These are phyloP conservation scores for Rhinella marina DNA, from an alignment of 2,797 vertebrate genomes.

Conservation along the genomic window DNA sequence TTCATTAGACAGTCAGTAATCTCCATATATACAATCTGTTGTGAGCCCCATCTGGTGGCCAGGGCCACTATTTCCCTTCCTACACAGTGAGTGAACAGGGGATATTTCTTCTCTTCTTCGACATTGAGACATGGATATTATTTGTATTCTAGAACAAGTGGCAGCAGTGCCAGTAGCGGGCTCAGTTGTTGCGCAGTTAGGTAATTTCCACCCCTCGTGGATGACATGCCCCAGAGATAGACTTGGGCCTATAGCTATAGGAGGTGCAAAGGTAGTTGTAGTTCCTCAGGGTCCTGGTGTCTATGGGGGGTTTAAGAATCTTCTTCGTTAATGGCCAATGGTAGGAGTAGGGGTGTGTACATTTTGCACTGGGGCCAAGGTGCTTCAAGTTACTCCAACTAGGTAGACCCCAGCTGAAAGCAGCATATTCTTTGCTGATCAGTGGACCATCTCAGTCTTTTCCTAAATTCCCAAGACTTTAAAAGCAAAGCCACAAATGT, in stretches of 20 bases:
- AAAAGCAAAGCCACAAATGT: neutral
- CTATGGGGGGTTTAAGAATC: too few relatives aligned
- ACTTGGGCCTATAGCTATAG: too few relatives aligned
- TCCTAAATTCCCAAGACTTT: neutral
- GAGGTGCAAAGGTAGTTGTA: too few relatives aligned
- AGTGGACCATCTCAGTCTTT: neutral
- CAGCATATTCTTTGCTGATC: neutral
- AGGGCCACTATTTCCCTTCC: neutral
- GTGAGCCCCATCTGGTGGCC: neutral
- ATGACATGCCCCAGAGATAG: too few relatives aligned
- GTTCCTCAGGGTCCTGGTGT: too few relatives aligned
- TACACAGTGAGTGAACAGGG: neutral
- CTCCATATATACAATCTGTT: neutral
- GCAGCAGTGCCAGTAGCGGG: neutral
- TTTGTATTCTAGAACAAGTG: too few relatives aligned
- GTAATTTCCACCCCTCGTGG: too few relatives aligned
- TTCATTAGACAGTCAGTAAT: neutral
- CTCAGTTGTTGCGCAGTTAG: neutral
- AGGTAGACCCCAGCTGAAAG: neutral
- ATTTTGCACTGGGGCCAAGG: neutral
- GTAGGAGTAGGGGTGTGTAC: neutral
- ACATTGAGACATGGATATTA: too few relatives aligned
- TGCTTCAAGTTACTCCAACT: neutral
- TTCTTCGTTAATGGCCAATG: too few relatives aligned
- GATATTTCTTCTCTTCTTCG: neutral